Percentiles rank a stretch among this genome's conserved stretches.
phyloP scores from a whole-genome alignment of 2,797 vertebrate species.

The Gallinago nigripennis region DNA sequence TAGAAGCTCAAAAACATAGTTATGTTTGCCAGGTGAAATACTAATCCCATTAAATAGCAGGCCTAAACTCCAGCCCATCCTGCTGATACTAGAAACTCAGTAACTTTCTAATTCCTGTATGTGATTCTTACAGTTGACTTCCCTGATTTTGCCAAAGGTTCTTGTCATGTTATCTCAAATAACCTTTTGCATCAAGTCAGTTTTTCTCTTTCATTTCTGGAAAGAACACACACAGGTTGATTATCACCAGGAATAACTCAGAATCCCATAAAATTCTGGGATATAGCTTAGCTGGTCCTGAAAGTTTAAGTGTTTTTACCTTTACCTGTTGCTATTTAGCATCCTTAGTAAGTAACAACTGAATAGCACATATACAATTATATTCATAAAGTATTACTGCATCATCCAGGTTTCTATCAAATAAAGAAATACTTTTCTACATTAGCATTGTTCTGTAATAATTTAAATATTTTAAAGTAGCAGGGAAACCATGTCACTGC shows the following conservation, averaged over 20 bases:
- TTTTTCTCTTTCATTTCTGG: neutral
- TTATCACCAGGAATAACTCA: neutral
- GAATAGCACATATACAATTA: neutral
- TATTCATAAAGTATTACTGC: neutral
- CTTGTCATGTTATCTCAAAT: neutral
- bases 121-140: neutral
- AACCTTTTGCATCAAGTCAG: neutral
- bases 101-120: neutral
- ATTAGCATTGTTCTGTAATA: neutral
- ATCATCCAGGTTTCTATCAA: neutral
- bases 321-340: neutral
- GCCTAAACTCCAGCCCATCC: neutral
- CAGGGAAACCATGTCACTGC: neutral
- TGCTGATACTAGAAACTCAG: neutral
- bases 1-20: neutral
- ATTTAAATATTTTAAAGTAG: neutral
- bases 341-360: neutral
- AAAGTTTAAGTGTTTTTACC: neutral
- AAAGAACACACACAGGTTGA: neutral
- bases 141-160: neutral
- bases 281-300: neutral
- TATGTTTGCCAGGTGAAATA: neutral
- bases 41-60: neutral
- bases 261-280: neutral
- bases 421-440: neutral